phyloP scores from a whole-genome alignment of 2,797 vertebrate genomes.

The Smutsia temminckii region DNA sequence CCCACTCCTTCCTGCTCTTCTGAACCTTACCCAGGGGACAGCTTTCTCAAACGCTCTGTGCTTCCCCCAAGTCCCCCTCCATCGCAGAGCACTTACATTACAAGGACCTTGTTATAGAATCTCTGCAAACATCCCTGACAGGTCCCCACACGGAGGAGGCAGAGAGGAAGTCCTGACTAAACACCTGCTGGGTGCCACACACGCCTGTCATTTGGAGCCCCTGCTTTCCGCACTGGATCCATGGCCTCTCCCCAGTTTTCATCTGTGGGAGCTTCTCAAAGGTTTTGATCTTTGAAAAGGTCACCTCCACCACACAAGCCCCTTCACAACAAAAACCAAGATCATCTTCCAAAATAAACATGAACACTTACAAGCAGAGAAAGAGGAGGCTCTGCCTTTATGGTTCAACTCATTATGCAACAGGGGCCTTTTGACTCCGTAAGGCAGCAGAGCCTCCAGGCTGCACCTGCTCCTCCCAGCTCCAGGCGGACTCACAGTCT shows the following conservation, averaged over 20 bases:
- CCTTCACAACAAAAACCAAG: not conserved
- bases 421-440: not conserved
- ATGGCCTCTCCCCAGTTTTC: not conserved
- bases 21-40: not conserved
- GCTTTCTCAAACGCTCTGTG: not conserved
- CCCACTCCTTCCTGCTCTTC: not conserved
- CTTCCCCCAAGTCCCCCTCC: not conserved
- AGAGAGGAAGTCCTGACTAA: not conserved
- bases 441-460: not conserved
- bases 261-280: not conserved
- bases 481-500: not conserved
- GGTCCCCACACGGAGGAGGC: not conserved
- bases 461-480: not conserved
- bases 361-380: not conserved
- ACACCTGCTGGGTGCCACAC: rapidly evolving
- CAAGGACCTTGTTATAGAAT: not conserved
- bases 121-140: not conserved
- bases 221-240: rapidly evolving
- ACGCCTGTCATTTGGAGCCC: not conserved
- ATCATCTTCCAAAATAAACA: slow-evolving; percentile 42
- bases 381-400: not conserved
- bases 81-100: rapidly evolving
- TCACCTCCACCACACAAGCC: not conserved
- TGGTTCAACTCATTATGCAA: not conserved
- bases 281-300: slow-evolving; percentile 1